Percentiles rank a stretch among this genome's conserved stretches.
These are phyloP conservation scores for Littorina saxatilis DNA, from an alignment of 1,140 invertebrate genomes.

Conservation along the genomic window DNA sequence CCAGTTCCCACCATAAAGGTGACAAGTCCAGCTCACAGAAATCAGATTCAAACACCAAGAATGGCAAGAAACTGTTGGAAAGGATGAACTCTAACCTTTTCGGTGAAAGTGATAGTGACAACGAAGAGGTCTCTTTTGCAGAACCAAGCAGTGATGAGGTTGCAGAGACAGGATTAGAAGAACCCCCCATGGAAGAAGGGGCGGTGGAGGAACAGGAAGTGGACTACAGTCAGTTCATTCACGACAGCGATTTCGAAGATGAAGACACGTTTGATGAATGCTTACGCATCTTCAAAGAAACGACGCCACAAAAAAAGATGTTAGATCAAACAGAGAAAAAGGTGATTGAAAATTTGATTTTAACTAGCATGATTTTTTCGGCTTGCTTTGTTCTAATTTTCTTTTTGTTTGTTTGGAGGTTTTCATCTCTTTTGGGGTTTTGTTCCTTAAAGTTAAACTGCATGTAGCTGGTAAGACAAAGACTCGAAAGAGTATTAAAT, in stretches of 20 bases:
- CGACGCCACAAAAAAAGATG: constrained; percentile 26
- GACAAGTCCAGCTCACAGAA: neutral
- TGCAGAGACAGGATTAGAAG: no score
- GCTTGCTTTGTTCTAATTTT: no score
- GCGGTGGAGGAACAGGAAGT: constrained; percentile 39
- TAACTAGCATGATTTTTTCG: neutral
- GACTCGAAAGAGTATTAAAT: no score
- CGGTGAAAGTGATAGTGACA: constrained; percentile 60
- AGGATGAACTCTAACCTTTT: constrained; percentile 63
- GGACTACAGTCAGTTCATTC: constrained; percentile 22
- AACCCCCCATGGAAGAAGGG: no score
- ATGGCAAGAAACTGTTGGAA: constrained; percentile 37
- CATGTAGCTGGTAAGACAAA: no score
- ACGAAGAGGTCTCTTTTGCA: no score
- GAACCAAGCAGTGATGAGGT: no score
- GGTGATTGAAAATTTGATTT: constrained; percentile 35
- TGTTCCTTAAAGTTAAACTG: no score
- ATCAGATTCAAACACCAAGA: neutral
- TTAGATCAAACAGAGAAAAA: constrained; percentile 42
- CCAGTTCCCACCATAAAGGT: constrained; percentile 35
- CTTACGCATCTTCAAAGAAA: constrained; percentile 84
- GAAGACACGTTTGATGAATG: constrained; percentile 84
- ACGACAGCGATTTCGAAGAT: constrained; percentile 68
- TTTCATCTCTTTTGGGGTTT: no score
- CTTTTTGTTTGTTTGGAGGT: no score